These are phyloP conservation scores for Astyanax mexicanus DNA, from an alignment of 2,797 vertebrate species.

Conservation along the genomic window DNA sequence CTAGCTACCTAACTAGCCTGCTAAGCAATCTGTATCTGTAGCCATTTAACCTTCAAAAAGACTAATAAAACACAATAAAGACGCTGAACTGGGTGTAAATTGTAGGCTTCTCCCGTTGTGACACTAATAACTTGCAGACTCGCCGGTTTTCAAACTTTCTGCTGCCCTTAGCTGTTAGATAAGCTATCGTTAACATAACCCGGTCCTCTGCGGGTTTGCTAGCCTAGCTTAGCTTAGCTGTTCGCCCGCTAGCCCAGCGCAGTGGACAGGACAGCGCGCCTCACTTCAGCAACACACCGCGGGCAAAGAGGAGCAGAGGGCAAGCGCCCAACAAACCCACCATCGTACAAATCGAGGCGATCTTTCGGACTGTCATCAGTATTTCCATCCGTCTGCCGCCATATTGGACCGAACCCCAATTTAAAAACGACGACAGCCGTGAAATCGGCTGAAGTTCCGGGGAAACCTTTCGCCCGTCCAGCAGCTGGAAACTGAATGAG, in stretches of 20 bases:
- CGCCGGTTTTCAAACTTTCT: slow-evolving; percentile 41
- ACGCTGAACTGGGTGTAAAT: background rate
- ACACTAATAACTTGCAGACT: background rate
- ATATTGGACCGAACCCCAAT: slow-evolving; percentile 85
- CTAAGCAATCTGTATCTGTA: background rate
- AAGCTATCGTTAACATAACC: too few relatives aligned
- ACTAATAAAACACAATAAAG: background rate
- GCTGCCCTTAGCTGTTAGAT: too few relatives aligned
- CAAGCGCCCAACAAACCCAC: slow-evolving; percentile 70
- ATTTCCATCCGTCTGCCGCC: slow-evolving; percentile 89
- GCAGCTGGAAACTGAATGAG: slow-evolving; percentile 53
- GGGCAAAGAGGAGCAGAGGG: background rate
- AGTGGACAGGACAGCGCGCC: slow-evolving; percentile 41
- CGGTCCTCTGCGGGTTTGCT: slow-evolving; percentile 33
- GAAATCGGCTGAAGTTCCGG: slow-evolving; percentile 75
- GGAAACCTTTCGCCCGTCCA: slow-evolving; percentile 62
- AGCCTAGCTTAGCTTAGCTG: too few relatives aligned
- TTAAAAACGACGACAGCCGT: slow-evolving; percentile 80
- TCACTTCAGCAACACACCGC: slow-evolving; percentile 37
- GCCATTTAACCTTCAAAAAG: slow-evolving; percentile 11
- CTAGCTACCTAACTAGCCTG: slow-evolving; percentile 5
- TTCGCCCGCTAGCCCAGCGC: slow-evolving; percentile 57
- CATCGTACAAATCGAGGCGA: slow-evolving; percentile 97
- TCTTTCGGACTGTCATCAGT: slow-evolving; percentile 96
- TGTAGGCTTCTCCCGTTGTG: background rate